phyloP scores from a whole-genome alignment of 2,888 invertebrate species.

The Philaethria dido region DNA sequence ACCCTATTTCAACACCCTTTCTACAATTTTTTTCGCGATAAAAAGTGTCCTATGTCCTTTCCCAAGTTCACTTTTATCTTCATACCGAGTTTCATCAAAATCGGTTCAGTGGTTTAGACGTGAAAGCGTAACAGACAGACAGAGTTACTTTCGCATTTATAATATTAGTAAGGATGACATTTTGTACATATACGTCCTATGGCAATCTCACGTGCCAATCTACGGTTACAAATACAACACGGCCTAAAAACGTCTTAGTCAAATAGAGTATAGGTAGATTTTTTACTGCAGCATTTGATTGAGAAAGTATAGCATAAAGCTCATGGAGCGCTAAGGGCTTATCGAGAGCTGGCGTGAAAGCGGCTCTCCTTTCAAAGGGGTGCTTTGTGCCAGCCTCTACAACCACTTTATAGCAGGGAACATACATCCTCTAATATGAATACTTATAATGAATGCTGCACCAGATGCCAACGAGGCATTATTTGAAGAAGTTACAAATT shows the following conservation, averaged over 20 bases:
- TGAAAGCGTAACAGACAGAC: too few relatives aligned
- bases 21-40: too few relatives aligned
- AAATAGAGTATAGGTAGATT: constrained; percentile 28
- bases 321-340: constrained; percentile 56
- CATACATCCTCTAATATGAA: constrained; percentile 56
- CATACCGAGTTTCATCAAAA: too few relatives aligned
- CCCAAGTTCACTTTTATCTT: too few relatives aligned
- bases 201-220: constrained; percentile 1
- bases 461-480: constrained; percentile 41
- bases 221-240: not conserved
- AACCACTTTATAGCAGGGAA: constrained; percentile 64
- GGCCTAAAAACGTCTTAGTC: constrained; percentile 23
- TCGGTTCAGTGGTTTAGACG: too few relatives aligned
- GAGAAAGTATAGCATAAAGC: constrained; percentile 41
- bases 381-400: constrained; percentile 72
- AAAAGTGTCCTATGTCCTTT: too few relatives aligned
- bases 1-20: too few relatives aligned
- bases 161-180: too few relatives aligned
- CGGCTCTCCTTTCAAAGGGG: constrained; percentile 68
- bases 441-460: constrained; percentile 53
- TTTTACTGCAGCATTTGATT: constrained; percentile 39
- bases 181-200: not conserved
- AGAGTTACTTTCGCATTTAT: too few relatives aligned
- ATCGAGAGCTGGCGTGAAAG: constrained; percentile 72
- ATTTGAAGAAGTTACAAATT: constrained; percentile 43